Conservation (phyloP, 1,140 invertebrate genomes). For the Drosophila chauvacae region DNA sequence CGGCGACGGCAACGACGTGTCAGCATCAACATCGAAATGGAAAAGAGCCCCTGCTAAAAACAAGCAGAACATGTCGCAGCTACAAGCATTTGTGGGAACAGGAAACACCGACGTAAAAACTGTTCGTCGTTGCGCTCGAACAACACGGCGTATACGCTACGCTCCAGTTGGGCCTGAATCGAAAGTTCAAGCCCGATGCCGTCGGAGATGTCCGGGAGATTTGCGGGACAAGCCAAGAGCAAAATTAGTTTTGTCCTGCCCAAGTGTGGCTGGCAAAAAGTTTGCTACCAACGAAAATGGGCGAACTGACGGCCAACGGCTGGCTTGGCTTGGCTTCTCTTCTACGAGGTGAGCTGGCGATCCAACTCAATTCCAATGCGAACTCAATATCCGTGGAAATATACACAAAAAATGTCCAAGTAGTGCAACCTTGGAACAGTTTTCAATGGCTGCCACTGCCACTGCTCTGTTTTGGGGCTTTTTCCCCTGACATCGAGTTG, state of each 20-base stretch:
- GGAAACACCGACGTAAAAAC: conserved; percentile 38
- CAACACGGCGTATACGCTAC: conserved; percentile 66
- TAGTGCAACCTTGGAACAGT: conserved; percentile 49
- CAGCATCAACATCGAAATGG: conserved; percentile 66
- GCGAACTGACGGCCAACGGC: conserved; percentile 5
- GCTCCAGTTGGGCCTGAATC: conserved; percentile 38
- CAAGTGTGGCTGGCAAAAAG: conserved; percentile 43
- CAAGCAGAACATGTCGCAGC: conserved; percentile 60
- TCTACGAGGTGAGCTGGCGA: conserved; percentile 31
- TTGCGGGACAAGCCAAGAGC: conserved; percentile 47
- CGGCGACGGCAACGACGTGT: conserved; percentile 54
- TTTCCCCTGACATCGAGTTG: conserved; percentile 17
- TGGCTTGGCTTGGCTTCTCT: not conserved
- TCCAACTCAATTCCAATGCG: conserved; percentile 47
- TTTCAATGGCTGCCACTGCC: conserved; percentile 13
- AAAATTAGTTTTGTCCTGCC: conserved; percentile 63
- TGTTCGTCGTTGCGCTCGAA: conserved; percentile 52
- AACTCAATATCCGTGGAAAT: conserved; percentile 46
- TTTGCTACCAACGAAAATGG: conserved; percentile 42
- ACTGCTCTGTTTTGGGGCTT: conserved; percentile 3
- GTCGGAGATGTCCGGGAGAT: conserved; percentile 38
- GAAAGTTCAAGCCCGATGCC: conserved; percentile 46
- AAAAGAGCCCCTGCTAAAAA: conserved; percentile 46
- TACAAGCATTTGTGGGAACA: conserved; percentile 54
- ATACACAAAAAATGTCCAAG: conserved; percentile 44